Conservation (phyloP, 2,797 vertebrate species). For the Buphagus erythrorhynchus region DNA sequence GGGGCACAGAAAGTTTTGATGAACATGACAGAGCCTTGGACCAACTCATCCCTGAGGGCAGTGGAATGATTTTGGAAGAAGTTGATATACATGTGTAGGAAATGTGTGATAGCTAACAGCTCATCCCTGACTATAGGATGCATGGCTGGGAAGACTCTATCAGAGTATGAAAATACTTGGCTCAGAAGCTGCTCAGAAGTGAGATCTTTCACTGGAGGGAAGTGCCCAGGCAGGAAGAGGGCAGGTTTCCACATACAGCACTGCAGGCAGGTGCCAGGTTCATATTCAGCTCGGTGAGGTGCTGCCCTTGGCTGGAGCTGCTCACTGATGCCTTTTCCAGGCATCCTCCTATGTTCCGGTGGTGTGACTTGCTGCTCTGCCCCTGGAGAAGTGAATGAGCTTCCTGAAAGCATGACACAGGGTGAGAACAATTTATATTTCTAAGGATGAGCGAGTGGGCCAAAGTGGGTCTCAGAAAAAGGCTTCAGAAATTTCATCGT, state of each 20-base stretch:
- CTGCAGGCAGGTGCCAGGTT: rapidly evolving
- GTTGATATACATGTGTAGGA: background rate
- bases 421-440: background rate
- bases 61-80: background rate
- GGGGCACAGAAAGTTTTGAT: background rate
- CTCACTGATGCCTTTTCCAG: background rate
- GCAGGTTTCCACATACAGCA: rapidly evolving
- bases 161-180: background rate
- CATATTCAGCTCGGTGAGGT: background rate
- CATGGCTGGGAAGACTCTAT: background rate
- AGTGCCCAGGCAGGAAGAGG: background rate
- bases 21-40: background rate
- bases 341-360: background rate
- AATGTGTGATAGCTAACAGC: background rate
- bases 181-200: background rate
- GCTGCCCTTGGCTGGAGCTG: background rate
- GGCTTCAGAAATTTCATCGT: background rate
- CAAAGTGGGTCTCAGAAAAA: background rate
- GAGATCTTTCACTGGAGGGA: background rate
- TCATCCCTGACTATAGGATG: background rate
- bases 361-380: background rate
- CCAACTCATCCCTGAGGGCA: background rate
- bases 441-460: background rate
- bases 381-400: background rate
- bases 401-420: background rate